phyloP scores from a whole-genome alignment of 2,888 invertebrate genomes.

The Meandrusa payeni region DNA sequence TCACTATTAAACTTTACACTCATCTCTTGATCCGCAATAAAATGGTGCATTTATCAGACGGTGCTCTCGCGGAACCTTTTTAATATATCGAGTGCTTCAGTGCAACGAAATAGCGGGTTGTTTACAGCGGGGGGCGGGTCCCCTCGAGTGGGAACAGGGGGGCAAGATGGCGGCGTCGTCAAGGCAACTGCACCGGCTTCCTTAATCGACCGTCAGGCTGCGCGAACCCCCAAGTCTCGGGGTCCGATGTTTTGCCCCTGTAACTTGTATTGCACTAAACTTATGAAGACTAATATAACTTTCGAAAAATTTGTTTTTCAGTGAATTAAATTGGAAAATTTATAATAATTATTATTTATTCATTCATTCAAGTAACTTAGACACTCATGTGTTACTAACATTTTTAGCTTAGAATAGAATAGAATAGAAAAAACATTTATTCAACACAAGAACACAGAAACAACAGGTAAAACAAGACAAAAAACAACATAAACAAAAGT shows the following conservation, averaged over 20 bases:
- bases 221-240: conserved; percentile 57
- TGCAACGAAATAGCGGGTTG: conserved; percentile 76
- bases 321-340: too few relatives aligned
- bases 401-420: too few relatives aligned
- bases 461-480: too few relatives aligned
- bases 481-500: too few relatives aligned
- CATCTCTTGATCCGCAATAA: conserved; percentile 40
- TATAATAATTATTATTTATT: too few relatives aligned
- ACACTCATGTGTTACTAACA: too few relatives aligned
- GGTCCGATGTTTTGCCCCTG: conserved; percentile 64
- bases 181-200: conserved; percentile 79
- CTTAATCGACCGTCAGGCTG: conserved; percentile 71
- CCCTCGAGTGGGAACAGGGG: conserved; percentile 40
- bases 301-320: neutral
- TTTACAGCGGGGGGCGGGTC: conserved; percentile 64
- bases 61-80: conserved; percentile 65
- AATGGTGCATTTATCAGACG: conserved; percentile 59
- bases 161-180: conserved; percentile 77
- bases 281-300: conserved; percentile 38
- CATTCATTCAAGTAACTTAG: too few relatives aligned
- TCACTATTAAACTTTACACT: conserved; percentile 20
- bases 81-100: conserved; percentile 79
- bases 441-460: too few relatives aligned
- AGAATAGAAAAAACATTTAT: too few relatives aligned
- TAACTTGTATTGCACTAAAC: conserved; percentile 73